phyloP scores from a whole-genome alignment of 2,113 vertebrate species.

The Columba janthina region DNA sequence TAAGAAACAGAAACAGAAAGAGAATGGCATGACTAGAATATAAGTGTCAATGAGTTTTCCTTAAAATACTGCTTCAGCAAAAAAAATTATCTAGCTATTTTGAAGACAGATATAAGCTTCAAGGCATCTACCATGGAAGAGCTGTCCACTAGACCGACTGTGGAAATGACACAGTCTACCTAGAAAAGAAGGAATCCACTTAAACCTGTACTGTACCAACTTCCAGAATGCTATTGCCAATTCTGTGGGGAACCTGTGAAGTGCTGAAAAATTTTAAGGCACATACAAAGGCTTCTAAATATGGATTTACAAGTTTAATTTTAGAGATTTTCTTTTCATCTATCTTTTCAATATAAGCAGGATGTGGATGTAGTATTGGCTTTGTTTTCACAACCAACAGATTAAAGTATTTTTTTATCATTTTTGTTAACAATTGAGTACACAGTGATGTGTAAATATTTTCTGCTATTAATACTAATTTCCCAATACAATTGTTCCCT shows the following conservation, averaged over 20 bases:
- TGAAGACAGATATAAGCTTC: neutral
- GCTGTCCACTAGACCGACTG: neutral
- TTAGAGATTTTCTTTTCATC: neutral
- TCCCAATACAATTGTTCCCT: neutral
- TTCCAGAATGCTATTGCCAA: neutral
- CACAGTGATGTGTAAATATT: neutral
- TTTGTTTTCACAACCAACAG: neutral
- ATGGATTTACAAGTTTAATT: neutral
- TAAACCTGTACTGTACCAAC: neutral
- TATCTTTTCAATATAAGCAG: neutral
- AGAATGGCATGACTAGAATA: accelerated
- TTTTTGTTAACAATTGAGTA: neutral
- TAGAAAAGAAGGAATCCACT: neutral
- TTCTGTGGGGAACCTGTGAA: neutral
- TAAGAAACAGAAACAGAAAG: neutral
- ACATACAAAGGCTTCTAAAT: neutral
- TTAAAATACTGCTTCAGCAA: neutral
- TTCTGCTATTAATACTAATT: neutral
- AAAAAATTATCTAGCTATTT: neutral
- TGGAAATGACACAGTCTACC: neutral
- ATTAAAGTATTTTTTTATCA: neutral
- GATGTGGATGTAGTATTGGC: neutral
- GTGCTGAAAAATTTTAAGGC: neutral
- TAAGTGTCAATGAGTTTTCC: neutral
- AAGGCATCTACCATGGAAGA: neutral